Conservation (phyloP, 2,113 vertebrate genomes). For the Chaetops frenatus region DNA sequence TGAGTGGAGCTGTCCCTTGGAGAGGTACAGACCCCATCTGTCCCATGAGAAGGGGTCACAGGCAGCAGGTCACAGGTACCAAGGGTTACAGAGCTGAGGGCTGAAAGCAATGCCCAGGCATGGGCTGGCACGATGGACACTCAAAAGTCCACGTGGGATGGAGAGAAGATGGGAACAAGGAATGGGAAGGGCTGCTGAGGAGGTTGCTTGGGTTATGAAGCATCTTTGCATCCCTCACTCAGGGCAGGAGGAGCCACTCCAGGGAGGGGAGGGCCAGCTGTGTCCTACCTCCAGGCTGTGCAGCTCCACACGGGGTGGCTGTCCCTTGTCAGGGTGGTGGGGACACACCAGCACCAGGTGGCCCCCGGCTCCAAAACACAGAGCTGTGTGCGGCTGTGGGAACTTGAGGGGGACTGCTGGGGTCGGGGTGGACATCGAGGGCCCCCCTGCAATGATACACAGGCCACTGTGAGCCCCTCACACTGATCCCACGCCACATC, state of each 20-base stretch:
- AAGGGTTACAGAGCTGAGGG: background rate
- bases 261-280: background rate
- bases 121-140: rapidly evolving
- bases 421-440: background rate
- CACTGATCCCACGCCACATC: background rate
- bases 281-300: constrained; percentile 84
- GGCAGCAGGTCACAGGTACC: background rate
- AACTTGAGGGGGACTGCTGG: constrained; percentile 74
- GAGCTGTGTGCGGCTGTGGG: constrained; percentile 66
- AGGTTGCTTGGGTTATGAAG: background rate
- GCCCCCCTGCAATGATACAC: constrained; percentile 8
- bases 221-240: background rate
- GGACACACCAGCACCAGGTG: constrained; percentile 78
- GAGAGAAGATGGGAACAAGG: background rate
- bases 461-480: background rate
- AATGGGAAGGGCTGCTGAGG: background rate
- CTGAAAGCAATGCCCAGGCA: background rate
- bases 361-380: constrained; percentile 84
- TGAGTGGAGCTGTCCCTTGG: background rate
- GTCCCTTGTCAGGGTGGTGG: constrained; percentile 64
- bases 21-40: background rate
- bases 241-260: background rate
- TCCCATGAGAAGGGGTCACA: no score
- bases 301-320: constrained; percentile 72
- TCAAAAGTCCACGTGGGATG: rapidly evolving